phyloP scores from a whole-genome alignment of 2,888 invertebrate species.

The Drosophila borealis region DNA sequence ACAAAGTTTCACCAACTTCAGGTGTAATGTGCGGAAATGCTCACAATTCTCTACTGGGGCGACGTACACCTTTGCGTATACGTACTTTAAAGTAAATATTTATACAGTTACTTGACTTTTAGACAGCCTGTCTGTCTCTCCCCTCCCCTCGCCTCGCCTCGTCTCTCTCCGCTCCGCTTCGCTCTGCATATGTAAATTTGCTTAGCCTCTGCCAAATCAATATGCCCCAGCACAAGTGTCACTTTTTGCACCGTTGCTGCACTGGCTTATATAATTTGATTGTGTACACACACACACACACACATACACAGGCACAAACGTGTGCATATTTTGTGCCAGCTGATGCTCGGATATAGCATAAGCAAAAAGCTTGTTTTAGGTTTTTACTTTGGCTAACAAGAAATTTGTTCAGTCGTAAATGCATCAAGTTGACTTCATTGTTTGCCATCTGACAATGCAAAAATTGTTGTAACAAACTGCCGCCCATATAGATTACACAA shows the following conservation, averaged over 20 bases:
- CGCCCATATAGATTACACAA: conserved; percentile 23
- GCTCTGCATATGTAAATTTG: conserved; percentile 48
- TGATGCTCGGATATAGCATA: conserved; percentile 7
- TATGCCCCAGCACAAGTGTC: conserved; percentile 51
- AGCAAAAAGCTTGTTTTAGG: conserved; percentile 35
- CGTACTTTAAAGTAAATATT: conserved; percentile 66
- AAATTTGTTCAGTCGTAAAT: conserved; percentile 37
- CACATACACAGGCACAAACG: neutral
- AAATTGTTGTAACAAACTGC: conserved; percentile 25
- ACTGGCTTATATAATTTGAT: conserved; percentile 57
- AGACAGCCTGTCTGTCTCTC: conserved; percentile 33
- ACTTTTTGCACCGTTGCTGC: conserved; percentile 56
- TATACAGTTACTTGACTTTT: conserved; percentile 56
- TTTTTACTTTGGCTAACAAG: conserved; percentile 23
- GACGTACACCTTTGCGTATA: conserved; percentile 31
- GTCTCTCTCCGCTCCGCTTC: neutral
- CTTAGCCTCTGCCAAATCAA: conserved; percentile 59
- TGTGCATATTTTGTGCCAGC: neutral
- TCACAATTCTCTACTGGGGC: conserved; percentile 46
- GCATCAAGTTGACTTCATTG: conserved; percentile 45
- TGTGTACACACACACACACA: conserved; percentile 10
- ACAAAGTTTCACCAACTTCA: conserved; percentile 59
- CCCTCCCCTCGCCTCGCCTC: neutral
- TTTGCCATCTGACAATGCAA: conserved; percentile 46
- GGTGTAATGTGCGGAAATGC: conserved; percentile 75